Conservation (phyloP, 2,888 invertebrate genomes). For the Coelinius sp. region DNA sequence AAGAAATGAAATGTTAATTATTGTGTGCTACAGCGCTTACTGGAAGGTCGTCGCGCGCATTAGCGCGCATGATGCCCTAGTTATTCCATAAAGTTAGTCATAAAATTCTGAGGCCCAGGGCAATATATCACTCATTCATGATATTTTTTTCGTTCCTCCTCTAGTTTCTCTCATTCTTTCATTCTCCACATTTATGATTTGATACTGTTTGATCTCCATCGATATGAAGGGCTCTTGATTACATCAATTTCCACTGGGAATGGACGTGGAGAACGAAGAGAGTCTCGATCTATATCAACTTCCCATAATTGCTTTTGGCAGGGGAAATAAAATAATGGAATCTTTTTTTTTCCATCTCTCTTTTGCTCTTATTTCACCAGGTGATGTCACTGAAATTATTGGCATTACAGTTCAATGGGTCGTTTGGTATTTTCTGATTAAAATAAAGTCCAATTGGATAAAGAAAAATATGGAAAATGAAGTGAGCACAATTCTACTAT, state of each 20-base stretch:
- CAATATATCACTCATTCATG: neutral
- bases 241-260: constrained; percentile 30
- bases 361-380: constrained; percentile 2
- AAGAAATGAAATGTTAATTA: too few relatives aligned
- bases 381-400: constrained; percentile 43
- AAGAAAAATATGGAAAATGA: constrained; percentile 14
- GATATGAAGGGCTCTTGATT: constrained; percentile 30
- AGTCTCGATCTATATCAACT: constrained; percentile 19
- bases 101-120: neutral
- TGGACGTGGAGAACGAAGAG: constrained; percentile 17
- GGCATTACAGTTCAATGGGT: constrained; percentile 21
- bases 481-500: neutral
- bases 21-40: too few relatives aligned
- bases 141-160: neutral
- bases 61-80: too few relatives aligned
- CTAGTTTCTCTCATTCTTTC: neutral
- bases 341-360: constrained; percentile 7
- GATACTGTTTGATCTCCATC: constrained; percentile 26
- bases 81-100: neutral
- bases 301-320: constrained; percentile 17
- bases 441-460: constrained; percentile 9
- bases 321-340: constrained; percentile 21
- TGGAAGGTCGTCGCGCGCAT: too few relatives aligned
- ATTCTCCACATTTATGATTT: constrained; percentile 12
- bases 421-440: constrained; percentile 21